Percentiles rank a stretch among this genome's conserved stretches.
phyloP scores from a whole-genome alignment of 2,888 invertebrate genomes.

The Carterocephalus palaemon region DNA sequence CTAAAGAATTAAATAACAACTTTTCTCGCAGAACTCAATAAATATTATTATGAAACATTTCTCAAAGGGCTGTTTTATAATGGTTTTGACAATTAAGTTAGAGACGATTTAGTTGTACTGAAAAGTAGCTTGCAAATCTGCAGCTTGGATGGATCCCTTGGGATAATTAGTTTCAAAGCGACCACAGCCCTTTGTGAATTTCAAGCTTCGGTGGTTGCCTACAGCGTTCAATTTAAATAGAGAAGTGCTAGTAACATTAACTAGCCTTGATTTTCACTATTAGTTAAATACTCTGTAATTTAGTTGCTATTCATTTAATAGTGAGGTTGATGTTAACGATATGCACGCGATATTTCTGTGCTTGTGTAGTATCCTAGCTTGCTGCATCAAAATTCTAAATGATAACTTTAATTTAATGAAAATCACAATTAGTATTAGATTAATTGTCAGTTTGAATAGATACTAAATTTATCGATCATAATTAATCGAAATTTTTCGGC shows the following conservation, averaged over 20 bases:
- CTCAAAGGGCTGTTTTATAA: slow-evolving; percentile 21
- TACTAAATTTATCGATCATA: slow-evolving; percentile 1
- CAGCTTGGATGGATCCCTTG: slow-evolving; percentile 58
- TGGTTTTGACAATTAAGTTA: slow-evolving; percentile 7
- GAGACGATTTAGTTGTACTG: slow-evolving; percentile 38
- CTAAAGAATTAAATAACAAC: slow-evolving; percentile 23
- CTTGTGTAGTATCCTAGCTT: slow-evolving; percentile 76
- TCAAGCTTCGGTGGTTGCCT: slow-evolving; percentile 66
- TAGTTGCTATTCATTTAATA: slow-evolving; percentile 55
- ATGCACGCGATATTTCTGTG: slow-evolving; percentile 58
- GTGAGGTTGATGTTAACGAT: slow-evolving; percentile 14
- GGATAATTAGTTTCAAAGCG: slow-evolving; percentile 75
- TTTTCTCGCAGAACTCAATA: slow-evolving; percentile 3
- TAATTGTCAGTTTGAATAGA: neutral
- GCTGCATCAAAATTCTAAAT: slow-evolving; percentile 72
- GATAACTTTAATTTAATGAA: slow-evolving; percentile 33
- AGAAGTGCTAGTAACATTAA: slow-evolving; percentile 60
- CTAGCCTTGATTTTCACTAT: slow-evolving; percentile 56
- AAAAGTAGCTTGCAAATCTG: slow-evolving; percentile 66
- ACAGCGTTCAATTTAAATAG: slow-evolving; percentile 64
- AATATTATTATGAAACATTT: slow-evolving; percentile 13
- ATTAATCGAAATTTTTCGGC: neutral
- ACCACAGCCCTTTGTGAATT: slow-evolving; percentile 73
- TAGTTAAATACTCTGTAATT: slow-evolving; percentile 57
- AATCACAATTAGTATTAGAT: slow-evolving; percentile 19